These are phyloP conservation scores for Ophion obscuratus DNA, from an alignment of 2,888 invertebrate genomes.

Conservation along the genomic window DNA sequence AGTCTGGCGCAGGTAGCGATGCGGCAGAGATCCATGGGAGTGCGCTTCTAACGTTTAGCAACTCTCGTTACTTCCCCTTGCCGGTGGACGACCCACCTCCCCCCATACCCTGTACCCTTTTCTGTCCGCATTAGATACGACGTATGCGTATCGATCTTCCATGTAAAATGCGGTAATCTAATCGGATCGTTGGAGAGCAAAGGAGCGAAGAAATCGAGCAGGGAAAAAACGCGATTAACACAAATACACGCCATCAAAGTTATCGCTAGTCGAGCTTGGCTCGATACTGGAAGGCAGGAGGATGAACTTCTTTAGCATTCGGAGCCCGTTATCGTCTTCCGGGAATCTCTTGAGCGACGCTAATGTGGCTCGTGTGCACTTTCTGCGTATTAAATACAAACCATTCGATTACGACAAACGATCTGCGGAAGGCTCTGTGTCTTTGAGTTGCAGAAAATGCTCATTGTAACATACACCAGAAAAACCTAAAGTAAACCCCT, in stretches of 20 bases:
- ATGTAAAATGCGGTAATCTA: conserved; percentile 61
- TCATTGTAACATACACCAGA: neutral
- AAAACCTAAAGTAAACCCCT: no score
- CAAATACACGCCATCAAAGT: conserved; percentile 55
- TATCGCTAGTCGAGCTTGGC: conserved; percentile 49
- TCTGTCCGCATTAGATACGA: conserved; percentile 23
- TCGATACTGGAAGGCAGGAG: conserved; percentile 43
- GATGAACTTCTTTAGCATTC: conserved; percentile 61
- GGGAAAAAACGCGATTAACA: conserved; percentile 39
- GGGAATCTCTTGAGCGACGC: conserved; percentile 71
- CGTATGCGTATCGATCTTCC: conserved; percentile 42
- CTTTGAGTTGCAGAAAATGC: conserved; percentile 22
- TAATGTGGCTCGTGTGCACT: conserved; percentile 63
- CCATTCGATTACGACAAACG: neutral
- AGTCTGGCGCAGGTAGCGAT: conserved; percentile 67
- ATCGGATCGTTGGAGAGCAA: conserved; percentile 61
- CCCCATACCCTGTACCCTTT: neutral
- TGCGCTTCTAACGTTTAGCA: conserved; percentile 54
- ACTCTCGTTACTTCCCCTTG: conserved; percentile 43
- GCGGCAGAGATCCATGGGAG: conserved; percentile 39
- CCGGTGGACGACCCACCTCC: conserved; percentile 12
- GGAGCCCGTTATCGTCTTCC: conserved; percentile 68
- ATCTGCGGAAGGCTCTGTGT: neutral
- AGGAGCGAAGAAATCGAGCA: conserved; percentile 38
- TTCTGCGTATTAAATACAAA: conserved; percentile 53